A percentile compares a stretch with the other conserved stretches of the same genome.
phyloP scores from a whole-genome alignment of 1,140 invertebrate genomes.

The Zophobas atratus region DNA sequence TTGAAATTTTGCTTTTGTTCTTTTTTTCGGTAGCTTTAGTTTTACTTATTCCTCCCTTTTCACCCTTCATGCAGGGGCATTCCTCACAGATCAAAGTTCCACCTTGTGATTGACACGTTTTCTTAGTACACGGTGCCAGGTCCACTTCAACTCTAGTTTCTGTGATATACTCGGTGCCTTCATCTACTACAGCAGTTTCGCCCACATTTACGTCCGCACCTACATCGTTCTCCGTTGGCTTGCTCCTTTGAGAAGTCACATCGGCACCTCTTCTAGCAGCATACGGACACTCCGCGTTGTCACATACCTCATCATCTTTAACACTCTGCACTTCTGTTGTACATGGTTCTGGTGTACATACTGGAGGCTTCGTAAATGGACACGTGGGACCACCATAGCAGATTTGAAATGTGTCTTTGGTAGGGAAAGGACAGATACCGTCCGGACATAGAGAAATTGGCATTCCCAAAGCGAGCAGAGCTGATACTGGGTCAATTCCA shows the following conservation, averaged over 20 bases:
- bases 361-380: neutral
- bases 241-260: neutral
- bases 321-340: slow-evolving; percentile 15
- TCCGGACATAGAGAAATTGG: slow-evolving; percentile 6
- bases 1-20: slow-evolving; percentile 43
- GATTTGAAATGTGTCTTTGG: neutral
- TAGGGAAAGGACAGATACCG: neutral
- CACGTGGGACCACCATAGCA: neutral
- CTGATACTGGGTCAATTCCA: neutral
- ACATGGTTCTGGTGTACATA: neutral
- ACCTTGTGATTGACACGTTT: slow-evolving; percentile 38
- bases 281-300: slow-evolving; percentile 57
- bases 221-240: no score
- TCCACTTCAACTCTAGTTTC: slow-evolving; percentile 1
- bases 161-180: neutral
- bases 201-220: no score
- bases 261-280: neutral
- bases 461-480: neutral
- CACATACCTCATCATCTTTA: slow-evolving; percentile 49
- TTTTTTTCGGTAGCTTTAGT: slow-evolving; percentile 41
- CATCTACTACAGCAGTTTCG: neutral
- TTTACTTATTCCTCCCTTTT: neutral
- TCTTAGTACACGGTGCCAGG: neutral
- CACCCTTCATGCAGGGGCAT: slow-evolving; percentile 11
- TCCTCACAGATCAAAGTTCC: slow-evolving; percentile 38